A percentile compares a stretch with the other conserved stretches of the same genome.
Conservation (phyloP, 2,113 vertebrate genomes). For the Macquaria ambigua region DNA sequence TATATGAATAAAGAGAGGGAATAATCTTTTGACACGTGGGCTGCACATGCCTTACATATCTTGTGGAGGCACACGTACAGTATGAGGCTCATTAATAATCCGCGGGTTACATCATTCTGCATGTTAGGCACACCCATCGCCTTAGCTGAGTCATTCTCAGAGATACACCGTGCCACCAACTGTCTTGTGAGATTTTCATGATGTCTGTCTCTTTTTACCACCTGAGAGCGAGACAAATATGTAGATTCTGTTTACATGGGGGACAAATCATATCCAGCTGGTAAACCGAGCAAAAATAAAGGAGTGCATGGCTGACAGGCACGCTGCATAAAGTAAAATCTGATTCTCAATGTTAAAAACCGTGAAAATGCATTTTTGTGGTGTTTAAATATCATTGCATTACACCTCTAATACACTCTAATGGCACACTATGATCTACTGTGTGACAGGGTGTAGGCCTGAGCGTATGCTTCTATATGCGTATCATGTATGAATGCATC, state of each 20-base stretch:
- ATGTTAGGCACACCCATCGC: slow-evolving; percentile 57
- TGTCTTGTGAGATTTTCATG: slow-evolving; percentile 31
- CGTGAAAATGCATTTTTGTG: neutral
- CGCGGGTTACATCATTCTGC: slow-evolving; percentile 72
- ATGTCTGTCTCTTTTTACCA: slow-evolving; percentile 18
- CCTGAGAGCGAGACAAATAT: neutral
- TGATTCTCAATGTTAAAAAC: neutral
- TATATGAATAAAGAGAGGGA: slow-evolving; percentile 72
- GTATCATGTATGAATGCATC: slow-evolving; percentile 54
- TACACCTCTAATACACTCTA: neutral
- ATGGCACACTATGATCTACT: neutral
- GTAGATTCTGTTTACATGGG: slow-evolving; percentile 1
- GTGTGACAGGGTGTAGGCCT: slow-evolving; percentile 19
- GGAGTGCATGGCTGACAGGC: neutral
- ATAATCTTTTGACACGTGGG: slow-evolving; percentile 66
- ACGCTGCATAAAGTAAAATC: neutral
- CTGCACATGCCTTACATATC: slow-evolving; percentile 62
- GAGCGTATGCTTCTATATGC: slow-evolving; percentile 35
- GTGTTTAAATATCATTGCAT: neutral
- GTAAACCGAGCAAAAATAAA: slow-evolving; percentile 21
- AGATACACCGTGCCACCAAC: slow-evolving; percentile 24
- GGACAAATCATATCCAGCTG: slow-evolving; percentile 7
- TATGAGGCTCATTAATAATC: slow-evolving; percentile 76
- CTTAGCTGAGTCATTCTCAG: slow-evolving; percentile 73
- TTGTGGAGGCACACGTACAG: slow-evolving; percentile 50